These are phyloP conservation scores for Drosophila pectinifera DNA, from an alignment of 1,140 invertebrate species.

Conservation along the genomic window DNA sequence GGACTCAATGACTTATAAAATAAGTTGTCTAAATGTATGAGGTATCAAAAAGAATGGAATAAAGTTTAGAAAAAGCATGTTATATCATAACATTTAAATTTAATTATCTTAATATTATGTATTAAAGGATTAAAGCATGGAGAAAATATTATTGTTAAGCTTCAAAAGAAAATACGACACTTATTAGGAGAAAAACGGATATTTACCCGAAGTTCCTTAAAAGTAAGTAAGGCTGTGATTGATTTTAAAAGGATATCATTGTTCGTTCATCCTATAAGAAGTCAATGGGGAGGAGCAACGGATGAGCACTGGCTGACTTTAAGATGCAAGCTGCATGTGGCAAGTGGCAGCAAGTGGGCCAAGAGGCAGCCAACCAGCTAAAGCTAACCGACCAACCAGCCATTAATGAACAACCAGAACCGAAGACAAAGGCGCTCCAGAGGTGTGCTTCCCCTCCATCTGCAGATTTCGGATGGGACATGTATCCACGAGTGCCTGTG, in stretches of 20 bases:
- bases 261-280: neutral
- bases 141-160: too few species aligned
- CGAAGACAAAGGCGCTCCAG: constrained; percentile 42
- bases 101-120: too few species aligned
- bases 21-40: too few species aligned
- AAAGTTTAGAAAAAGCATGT: too few species aligned
- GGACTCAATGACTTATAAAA: too few species aligned
- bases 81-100: too few species aligned
- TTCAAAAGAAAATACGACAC: too few species aligned
- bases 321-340: constrained; percentile 12
- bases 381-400: constrained; percentile 59
- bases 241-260: neutral
- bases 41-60: too few species aligned
- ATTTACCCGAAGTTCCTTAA: neutral
- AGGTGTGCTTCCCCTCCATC: constrained; percentile 45
- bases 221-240: neutral
- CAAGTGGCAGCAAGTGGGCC: constrained; percentile 37
- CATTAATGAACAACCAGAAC: constrained; percentile 64
- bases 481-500: constrained; percentile 6
- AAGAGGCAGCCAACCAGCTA: constrained; percentile 54
- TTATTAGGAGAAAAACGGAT: too few species aligned
- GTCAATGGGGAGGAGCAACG: constrained; percentile 46
- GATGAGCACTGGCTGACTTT: constrained; percentile 17
- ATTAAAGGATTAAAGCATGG: neutral
- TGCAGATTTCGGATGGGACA: neutral